Conservation (phyloP, 2,113 vertebrate species). For the Gasterosteus aculeatus region DNA sequence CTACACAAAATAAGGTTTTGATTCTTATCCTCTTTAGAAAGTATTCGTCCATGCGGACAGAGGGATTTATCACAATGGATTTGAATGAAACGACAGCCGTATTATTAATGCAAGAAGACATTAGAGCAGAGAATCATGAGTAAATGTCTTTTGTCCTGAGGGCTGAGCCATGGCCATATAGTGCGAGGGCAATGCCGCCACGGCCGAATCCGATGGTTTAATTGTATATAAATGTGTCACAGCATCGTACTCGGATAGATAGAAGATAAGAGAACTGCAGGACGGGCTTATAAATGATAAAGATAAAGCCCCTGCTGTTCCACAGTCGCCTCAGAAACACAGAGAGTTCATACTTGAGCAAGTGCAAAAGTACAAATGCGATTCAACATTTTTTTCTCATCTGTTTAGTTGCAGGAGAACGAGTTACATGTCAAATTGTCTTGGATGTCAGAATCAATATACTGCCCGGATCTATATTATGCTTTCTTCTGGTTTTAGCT, state of each 20-base stretch:
- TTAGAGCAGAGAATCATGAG: neutral
- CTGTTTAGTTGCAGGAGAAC: conserved; percentile 2
- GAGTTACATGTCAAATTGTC: neutral
- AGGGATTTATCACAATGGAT: neutral
- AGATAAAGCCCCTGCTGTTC: neutral
- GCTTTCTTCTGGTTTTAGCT: neutral
- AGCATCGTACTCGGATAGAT: neutral
- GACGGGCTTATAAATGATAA: neutral
- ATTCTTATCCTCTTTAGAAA: neutral
- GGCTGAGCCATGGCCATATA: neutral
- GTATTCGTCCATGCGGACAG: neutral
- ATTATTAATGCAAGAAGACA: neutral
- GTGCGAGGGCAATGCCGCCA: neutral
- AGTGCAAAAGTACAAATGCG: neutral
- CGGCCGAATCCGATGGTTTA: neutral
- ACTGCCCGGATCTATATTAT: neutral
- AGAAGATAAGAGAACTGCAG: neutral
- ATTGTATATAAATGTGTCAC: neutral
- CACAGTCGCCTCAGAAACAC: neutral
- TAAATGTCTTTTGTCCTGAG: neutral
- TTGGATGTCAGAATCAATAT: neutral
- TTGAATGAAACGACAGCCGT: neutral
- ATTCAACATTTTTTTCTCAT: neutral
- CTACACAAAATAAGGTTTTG: neutral
- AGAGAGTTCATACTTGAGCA: no score